These are phyloP conservation scores for Drosophila mulleri DNA, from an alignment of 2,888 invertebrate genomes.

Conservation along the genomic window DNA sequence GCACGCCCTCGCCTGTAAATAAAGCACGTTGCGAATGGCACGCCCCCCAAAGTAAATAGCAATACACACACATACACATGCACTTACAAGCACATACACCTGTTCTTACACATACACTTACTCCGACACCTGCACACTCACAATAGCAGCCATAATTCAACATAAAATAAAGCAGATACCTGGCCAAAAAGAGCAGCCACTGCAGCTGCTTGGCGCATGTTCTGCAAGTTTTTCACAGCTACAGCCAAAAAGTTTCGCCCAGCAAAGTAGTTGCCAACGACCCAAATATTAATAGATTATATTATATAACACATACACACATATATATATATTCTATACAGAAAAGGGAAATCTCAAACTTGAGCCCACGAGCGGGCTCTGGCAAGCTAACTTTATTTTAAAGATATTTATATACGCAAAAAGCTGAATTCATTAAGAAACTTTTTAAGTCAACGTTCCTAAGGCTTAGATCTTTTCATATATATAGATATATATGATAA, in stretches of 20 bases:
- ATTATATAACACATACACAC: neutral
- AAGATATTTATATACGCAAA: neutral
- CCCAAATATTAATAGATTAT: conserved; percentile 7
- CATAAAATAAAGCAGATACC: conserved; percentile 70
- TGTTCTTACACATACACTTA: conserved; percentile 9
- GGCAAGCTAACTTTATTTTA: neutral
- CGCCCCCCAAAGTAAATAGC: conserved; percentile 49
- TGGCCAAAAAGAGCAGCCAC: conserved; percentile 30
- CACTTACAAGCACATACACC: conserved; percentile 19
- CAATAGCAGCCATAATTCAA: conserved; percentile 74
- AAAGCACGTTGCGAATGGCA: conserved; percentile 73
- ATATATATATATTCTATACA: neutral
- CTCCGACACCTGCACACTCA: conserved; percentile 31
- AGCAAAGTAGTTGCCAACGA: conserved; percentile 7
- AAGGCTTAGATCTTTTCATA: neutral
- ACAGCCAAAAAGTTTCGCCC: conserved; percentile 27
- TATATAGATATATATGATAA: neutral
- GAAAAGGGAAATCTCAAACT: neutral
- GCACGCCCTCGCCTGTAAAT: conserved; percentile 68
- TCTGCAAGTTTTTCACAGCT: conserved; percentile 14
- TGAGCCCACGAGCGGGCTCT: too few species aligned
- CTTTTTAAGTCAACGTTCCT: neutral
- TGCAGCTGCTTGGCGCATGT: conserved; percentile 38
- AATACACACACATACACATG: conserved; percentile 29
- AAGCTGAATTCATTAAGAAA: neutral